Evolutionary conservation across 2,113 vertebrate genomes (phyloP).

Genomic region (rabbit (Oryctolagus cuniculus)): DNA sequence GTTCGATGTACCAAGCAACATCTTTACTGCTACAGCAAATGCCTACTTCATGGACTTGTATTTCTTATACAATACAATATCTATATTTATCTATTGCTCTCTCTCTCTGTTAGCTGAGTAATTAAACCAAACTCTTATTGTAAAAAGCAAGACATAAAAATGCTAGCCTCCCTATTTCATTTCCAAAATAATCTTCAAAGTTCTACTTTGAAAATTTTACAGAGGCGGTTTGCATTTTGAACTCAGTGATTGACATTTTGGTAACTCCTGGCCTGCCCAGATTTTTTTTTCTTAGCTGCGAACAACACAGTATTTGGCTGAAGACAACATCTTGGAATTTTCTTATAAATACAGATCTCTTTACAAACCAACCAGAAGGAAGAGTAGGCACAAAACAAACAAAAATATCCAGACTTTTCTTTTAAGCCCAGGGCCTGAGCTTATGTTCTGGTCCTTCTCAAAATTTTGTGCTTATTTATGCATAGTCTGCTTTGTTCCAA

Average conservation of each 20-base stretch:
- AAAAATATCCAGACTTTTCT: conserved; percentile 52
- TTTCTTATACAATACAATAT: neutral
- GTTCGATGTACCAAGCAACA: no score
- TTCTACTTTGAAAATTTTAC: conserved; percentile 30
- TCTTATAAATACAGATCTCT: conserved; percentile 14
- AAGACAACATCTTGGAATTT: conserved; percentile 42
- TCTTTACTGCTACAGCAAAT: no score
- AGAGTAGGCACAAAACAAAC: conserved; percentile 32
- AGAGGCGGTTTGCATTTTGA: conserved; percentile 23
- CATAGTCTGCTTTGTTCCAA: conserved; percentile 39
- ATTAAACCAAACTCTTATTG: conserved; percentile 20
- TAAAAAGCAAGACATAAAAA: neutral
- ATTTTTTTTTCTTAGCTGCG: conserved; percentile 45
- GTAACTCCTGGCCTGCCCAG: conserved; percentile 16
- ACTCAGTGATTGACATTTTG: conserved; percentile 10
- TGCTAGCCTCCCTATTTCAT: neutral
- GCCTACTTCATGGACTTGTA: neutral
- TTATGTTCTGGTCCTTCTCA: conserved; percentile 47
- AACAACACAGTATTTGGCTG: conserved; percentile 18
- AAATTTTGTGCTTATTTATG: conserved; percentile 52
- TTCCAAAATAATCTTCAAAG: conserved; percentile 32
- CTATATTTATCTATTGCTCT: neutral
- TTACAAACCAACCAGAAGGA: conserved; percentile 52
- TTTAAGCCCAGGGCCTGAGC: neutral
- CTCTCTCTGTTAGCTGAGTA: neutral